Conservation (phyloP, 2,113 vertebrate species). For the Piprites chloris region DNA sequence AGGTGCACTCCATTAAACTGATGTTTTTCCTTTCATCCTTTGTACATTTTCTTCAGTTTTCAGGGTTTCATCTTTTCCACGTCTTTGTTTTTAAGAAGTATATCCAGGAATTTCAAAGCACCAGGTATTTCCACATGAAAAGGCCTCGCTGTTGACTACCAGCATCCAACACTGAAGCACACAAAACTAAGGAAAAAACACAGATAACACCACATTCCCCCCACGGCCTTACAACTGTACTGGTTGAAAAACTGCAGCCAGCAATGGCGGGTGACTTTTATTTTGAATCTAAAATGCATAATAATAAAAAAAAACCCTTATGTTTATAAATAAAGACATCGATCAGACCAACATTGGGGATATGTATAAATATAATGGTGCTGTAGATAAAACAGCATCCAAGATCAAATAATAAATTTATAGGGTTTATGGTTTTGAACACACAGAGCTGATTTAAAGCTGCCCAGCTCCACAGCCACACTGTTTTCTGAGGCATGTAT, state of each 20-base stretch:
- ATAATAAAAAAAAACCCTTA: neutral
- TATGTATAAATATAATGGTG: neutral
- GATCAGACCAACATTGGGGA: neutral
- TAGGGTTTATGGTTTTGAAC: neutral
- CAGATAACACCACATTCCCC: neutral
- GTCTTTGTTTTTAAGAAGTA: neutral
- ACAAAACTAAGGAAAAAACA: neutral
- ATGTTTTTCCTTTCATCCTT: neutral
- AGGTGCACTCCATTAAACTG: neutral
- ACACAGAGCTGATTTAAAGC: neutral
- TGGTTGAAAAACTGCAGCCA: neutral
- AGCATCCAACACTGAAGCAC: neutral
- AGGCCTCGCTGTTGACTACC: neutral
- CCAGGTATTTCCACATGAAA: neutral
- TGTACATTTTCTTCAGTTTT: neutral
- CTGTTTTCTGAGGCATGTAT: neutral
- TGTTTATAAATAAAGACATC: neutral
- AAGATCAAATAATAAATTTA: neutral
- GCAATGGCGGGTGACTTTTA: neutral
- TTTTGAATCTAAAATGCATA: neutral
- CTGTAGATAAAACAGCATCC: neutral
- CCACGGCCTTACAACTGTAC: neutral
- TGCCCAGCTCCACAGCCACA: neutral
- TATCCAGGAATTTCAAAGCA: neutral
- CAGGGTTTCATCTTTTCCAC: neutral